Conservation (phyloP, 2,888 invertebrate species). For the Erannis defoliaria region DNA sequence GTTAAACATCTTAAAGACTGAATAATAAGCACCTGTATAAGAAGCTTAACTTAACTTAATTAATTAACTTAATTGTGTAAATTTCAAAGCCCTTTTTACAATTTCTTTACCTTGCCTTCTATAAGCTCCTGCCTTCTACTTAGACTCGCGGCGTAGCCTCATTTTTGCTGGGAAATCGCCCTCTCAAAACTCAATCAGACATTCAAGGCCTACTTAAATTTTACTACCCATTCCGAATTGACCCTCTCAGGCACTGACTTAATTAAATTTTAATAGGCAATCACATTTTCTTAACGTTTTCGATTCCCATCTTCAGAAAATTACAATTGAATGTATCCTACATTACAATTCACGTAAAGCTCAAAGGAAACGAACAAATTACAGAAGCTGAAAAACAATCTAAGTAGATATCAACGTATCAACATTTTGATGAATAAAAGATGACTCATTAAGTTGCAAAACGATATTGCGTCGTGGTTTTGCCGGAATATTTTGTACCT, state of each 20-base stretch:
- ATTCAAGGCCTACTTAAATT: constrained; percentile 12
- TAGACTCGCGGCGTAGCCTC: background rate
- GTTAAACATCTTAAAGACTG: no score
- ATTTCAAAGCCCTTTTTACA: background rate
- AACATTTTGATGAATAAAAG: constrained; percentile 50
- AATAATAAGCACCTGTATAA: background rate
- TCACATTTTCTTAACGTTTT: constrained; percentile 2
- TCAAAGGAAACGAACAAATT: constrained; percentile 15
- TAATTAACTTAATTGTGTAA: background rate
- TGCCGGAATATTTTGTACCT: constrained; percentile 6
- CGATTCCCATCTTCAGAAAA: background rate
- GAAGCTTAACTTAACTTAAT: background rate
- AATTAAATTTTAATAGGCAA: constrained; percentile 15
- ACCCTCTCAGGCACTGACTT: constrained; percentile 18
- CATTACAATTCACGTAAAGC: constrained; percentile 26
- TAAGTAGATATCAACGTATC: constrained; percentile 38
- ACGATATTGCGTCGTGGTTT: constrained; percentile 28
- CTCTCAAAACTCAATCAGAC: constrained; percentile 8
- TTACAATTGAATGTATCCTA: constrained; percentile 7
- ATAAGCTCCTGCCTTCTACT: background rate
- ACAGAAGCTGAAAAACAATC: constrained; percentile 39
- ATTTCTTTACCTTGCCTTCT: background rate
- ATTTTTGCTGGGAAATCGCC: background rate
- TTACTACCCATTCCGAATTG: background rate
- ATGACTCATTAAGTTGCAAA: constrained; percentile 46